Evolutionary conservation across 2,888 invertebrate species (phyloP).

Genomic region (Celastrina argiolus): DNA sequence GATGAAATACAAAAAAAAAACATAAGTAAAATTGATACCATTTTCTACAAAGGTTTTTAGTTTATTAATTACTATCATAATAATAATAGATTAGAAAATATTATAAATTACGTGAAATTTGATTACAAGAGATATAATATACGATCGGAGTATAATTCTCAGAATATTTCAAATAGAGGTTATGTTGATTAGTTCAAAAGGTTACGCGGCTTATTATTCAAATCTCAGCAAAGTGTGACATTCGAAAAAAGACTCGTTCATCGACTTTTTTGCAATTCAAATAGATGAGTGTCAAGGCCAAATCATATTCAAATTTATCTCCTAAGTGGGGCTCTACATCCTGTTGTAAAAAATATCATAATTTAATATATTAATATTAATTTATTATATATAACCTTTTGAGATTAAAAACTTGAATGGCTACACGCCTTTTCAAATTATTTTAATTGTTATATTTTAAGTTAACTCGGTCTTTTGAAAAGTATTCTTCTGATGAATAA

Average conservation of each 20-base stretch:
- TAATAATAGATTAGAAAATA: no score
- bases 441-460: neutral
- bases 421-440: neutral
- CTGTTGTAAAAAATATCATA: neutral
- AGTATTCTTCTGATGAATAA: no score
- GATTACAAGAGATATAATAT: no score
- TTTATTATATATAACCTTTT: neutral
- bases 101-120: no score
- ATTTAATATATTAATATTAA: neutral
- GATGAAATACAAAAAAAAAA: no score
- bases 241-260: slow-evolving; percentile 15
- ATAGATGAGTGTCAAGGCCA: slow-evolving; percentile 30
- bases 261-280: slow-evolving; percentile 19
- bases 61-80: no score
- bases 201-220: slow-evolving; percentile 15
- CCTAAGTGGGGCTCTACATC: neutral
- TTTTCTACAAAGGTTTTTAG: no score
- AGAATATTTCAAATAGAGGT: neutral
- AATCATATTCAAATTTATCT: neutral
- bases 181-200: slow-evolving; percentile 8
- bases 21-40: neutral
- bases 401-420: neutral
- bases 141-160: neutral
- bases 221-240: slow-evolving; percentile 23
- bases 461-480: neutral